Percentiles rank a stretch among this genome's conserved stretches.
phyloP scores from a whole-genome alignment of 2,888 invertebrate species.

The Dyspetes luteomarginatus region DNA sequence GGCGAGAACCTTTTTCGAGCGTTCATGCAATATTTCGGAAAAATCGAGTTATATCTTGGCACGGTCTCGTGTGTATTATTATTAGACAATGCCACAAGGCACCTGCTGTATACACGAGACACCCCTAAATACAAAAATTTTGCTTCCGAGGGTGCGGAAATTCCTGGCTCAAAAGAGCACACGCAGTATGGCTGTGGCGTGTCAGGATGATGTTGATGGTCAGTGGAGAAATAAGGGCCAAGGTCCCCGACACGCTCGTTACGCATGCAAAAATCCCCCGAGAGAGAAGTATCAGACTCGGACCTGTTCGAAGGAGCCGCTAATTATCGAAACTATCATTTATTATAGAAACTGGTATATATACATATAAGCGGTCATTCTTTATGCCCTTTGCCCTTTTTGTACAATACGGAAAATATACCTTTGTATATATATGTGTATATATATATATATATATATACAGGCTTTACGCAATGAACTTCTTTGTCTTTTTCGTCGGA shows the following conservation, averaged over 20 bases:
- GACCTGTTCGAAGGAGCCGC: constrained; percentile 73
- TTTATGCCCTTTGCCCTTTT: constrained; percentile 20
- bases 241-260: constrained; percentile 61
- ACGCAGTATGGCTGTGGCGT: constrained; percentile 21
- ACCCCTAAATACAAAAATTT: neutral
- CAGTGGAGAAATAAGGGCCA: constrained; percentile 29
- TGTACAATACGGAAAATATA: neutral
- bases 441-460: neutral
- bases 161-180: constrained; percentile 4
- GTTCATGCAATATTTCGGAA: constrained; percentile 71
- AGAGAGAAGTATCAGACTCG: constrained; percentile 16
- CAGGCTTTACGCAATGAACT: constrained; percentile 11
- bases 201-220: constrained; percentile 34
- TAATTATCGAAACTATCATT: constrained; percentile 82
- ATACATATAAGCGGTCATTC: constrained; percentile 51
- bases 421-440: too few relatives aligned
- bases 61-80: constrained; percentile 73
- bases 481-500: constrained; percentile 16
- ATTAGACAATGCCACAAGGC: constrained; percentile 71
- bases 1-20: constrained; percentile 64
- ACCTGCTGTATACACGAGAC: constrained; percentile 69
- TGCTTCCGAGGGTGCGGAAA: constrained; percentile 24
- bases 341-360: constrained; percentile 73
- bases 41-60: constrained; percentile 53
- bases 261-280: constrained; percentile 52